Conservation (phyloP, 2,113 vertebrate species). For the Zosterops borbonicus region DNA sequence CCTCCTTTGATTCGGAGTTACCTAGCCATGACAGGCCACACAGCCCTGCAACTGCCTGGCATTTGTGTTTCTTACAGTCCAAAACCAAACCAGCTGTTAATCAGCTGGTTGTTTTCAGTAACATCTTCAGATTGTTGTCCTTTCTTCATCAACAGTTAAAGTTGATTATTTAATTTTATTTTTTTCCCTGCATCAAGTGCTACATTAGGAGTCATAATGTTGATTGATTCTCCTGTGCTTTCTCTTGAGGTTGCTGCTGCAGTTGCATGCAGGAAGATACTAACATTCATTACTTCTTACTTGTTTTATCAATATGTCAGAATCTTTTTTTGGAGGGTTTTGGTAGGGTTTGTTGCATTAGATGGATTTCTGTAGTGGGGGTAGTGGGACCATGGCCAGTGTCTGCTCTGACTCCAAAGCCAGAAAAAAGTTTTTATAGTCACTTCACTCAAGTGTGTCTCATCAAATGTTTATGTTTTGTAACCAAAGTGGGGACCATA, state of each 20-base stretch:
- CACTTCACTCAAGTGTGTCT: not conserved
- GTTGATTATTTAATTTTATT: not conserved
- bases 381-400: not conserved
- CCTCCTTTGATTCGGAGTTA: not conserved
- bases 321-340: not conserved
- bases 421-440: not conserved
- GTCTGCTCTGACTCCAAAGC: not conserved
- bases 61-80: not conserved
- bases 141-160: not conserved
- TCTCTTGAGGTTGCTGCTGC: not conserved
- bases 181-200: rapidly evolving
- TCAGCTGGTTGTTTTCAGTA: not conserved
- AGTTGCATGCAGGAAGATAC: not conserved
- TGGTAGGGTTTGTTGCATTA: not conserved
- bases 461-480: not conserved
- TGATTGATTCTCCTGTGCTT: not conserved
- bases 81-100: not conserved
- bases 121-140: not conserved
- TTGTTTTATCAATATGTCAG: not conserved
- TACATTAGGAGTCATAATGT: not conserved
- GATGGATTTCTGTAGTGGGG: not conserved
- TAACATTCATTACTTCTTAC: not conserved
- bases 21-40: not conserved
- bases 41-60: not conserved
- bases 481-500: not conserved